These are phyloP conservation scores for Limnothrissa miodon DNA, from an alignment of 2,113 vertebrate species.

Conservation along the genomic window DNA sequence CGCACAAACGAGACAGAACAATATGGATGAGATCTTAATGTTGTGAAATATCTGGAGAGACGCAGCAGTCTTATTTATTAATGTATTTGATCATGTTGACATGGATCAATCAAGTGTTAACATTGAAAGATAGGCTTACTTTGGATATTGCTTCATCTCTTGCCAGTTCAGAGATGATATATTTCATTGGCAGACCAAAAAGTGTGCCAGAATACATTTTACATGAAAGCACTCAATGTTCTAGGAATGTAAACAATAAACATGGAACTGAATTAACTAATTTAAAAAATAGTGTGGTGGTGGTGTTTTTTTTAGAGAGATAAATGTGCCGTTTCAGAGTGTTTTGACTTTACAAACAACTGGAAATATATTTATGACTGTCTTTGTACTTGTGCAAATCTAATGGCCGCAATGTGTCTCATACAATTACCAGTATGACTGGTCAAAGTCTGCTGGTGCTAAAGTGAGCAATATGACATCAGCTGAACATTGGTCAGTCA, in stretches of 20 bases:
- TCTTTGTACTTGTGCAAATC: neutral
- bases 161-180: constrained; percentile 37
- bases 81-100: constrained; percentile 48
- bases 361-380: neutral
- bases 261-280: constrained; percentile 54
- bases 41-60: constrained; percentile 22
- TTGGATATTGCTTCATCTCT: constrained; percentile 36
- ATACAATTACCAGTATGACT: neutral
- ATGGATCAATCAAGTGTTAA: constrained; percentile 44
- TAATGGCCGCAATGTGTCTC: too few relatives aligned
- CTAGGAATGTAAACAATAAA: constrained; percentile 54
- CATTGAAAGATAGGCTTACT: constrained; percentile 31
- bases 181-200: constrained; percentile 32
- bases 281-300: constrained; percentile 39
- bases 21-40: constrained; percentile 45
- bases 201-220: constrained; percentile 43
- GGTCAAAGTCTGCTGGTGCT: constrained; percentile 36
- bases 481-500: neutral
- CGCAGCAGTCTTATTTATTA: constrained; percentile 56
- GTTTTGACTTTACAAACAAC: neutral
- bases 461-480: neutral
- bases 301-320: constrained; percentile 18
- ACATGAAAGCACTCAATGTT: constrained; percentile 46
- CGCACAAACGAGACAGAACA: constrained; percentile 2
- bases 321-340: neutral